These are phyloP conservation scores for Bergia sp. DNA, from an alignment of 92 coral and sea anemone genomes.

Conservation along the genomic window DNA sequence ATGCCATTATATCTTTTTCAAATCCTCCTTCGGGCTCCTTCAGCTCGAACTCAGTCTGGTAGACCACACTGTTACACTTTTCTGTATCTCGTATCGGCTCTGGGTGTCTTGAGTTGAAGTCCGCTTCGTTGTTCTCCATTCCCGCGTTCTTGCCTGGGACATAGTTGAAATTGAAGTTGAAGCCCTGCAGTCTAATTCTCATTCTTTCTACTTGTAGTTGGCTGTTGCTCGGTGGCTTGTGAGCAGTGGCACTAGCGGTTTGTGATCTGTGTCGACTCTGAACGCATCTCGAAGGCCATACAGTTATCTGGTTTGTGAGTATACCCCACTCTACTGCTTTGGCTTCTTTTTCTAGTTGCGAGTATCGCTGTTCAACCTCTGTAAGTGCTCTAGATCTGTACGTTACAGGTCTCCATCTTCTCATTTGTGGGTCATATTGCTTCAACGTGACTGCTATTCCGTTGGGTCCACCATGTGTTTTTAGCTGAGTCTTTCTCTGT, in stretches of 20 bases:
- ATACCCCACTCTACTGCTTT: constrained; percentile 55
- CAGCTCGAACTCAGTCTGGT: not conserved
- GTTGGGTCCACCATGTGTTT: constrained; percentile 9
- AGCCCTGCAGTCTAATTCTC: constrained; percentile 48
- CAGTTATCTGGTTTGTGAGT: constrained; percentile 44
- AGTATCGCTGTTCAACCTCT: constrained; percentile 23
- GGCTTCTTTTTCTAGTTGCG: constrained; percentile 51
- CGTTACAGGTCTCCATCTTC: constrained; percentile 39
- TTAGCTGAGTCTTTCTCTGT: not conserved
- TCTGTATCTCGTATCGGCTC: not conserved
- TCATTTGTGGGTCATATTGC: constrained; percentile 48
- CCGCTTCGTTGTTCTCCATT: constrained; percentile 52
- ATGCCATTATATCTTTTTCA: constrained; percentile 16
- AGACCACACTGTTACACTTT: not conserved
- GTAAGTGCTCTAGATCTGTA: constrained; percentile 49
- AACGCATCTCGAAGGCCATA: constrained; percentile 48
- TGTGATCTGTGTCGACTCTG: constrained; percentile 48
- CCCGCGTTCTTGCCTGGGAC: constrained; percentile 53
- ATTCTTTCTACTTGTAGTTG: constrained; percentile 36
- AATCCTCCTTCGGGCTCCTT: constrained; percentile 14
- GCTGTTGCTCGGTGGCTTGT: constrained; percentile 25
- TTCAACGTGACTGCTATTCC: constrained; percentile 23
- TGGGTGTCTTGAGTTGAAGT: constrained; percentile 51
- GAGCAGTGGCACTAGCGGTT: constrained; percentile 38
- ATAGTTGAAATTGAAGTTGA: constrained; percentile 44